A percentile compares a stretch with the other conserved stretches of the same genome.
Conservation (phyloP, 2,113 vertebrate species). For the Grammomys surdaster region DNA sequence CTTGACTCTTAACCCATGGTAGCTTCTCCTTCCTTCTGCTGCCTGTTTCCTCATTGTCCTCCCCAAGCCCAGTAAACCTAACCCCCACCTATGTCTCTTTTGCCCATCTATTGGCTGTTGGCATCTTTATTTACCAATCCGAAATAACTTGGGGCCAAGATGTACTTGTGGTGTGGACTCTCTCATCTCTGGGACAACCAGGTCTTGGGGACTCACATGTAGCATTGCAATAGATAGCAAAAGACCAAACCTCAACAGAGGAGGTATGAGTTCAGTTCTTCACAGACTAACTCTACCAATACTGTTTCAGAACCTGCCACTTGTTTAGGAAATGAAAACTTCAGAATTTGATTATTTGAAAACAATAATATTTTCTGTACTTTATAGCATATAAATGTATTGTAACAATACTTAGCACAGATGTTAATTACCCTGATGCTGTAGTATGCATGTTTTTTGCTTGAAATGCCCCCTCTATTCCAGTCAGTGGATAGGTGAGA, state of each 20-base stretch:
- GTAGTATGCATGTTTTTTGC: background rate
- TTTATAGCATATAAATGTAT: background rate
- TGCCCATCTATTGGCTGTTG: too few species aligned
- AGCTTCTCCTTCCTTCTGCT: too few species aligned
- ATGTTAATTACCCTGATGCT: background rate
- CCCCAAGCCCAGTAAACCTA: too few species aligned
- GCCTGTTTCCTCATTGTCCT: too few species aligned
- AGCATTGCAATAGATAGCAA: too few species aligned
- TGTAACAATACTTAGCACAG: background rate
- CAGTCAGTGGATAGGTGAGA: background rate
- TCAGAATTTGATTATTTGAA: background rate
- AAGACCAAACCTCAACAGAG: background rate
- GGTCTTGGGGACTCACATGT: too few species aligned
- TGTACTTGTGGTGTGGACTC: too few species aligned
- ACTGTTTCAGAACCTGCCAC: background rate
- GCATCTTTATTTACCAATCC: too few species aligned
- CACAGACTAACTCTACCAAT: background rate
- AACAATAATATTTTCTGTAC: background rate
- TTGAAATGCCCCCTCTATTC: background rate
- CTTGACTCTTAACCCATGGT: too few species aligned
- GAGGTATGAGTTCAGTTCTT: background rate
- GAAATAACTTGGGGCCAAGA: too few species aligned
- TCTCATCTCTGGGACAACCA: too few species aligned
- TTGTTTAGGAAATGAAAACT: background rate
- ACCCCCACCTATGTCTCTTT: too few species aligned